Percentiles rank a stretch among this genome's conserved stretches.
Conservation (phyloP, 1,140 invertebrate species). For the Drosophila rufa region DNA sequence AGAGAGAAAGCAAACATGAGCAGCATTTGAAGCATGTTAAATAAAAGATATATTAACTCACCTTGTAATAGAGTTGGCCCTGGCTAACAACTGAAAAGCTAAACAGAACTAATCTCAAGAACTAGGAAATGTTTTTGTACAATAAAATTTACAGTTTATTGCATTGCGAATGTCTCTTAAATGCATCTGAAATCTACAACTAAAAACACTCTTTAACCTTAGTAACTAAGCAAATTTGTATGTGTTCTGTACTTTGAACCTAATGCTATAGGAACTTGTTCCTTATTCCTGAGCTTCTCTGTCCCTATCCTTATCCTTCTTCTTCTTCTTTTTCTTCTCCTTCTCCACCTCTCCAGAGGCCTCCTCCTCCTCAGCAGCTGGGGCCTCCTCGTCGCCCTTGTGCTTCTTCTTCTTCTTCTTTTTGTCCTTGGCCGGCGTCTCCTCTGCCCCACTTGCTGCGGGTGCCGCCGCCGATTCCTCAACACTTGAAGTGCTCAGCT, state of each 20-base stretch:
- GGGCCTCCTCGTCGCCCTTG: slow-evolving; percentile 86
- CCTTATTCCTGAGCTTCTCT: slow-evolving; percentile 80
- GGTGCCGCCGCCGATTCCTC: slow-evolving; percentile 66
- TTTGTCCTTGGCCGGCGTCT: slow-evolving; percentile 87
- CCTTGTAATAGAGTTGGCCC: slow-evolving; percentile 7
- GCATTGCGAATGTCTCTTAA: slow-evolving; percentile 81
- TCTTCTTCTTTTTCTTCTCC: slow-evolving; percentile 90
- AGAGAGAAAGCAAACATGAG: slow-evolving; percentile 33
- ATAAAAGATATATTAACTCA: slow-evolving; percentile 24
- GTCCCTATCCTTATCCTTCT: slow-evolving; percentile 89
- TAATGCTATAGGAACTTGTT: slow-evolving; percentile 47
- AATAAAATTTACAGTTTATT: slow-evolving; percentile 77
- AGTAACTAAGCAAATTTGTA: slow-evolving; percentile 54
- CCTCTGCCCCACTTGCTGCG: slow-evolving; percentile 82
- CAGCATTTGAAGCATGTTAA: slow-evolving; percentile 2
- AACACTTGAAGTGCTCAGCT: slow-evolving; percentile 86
- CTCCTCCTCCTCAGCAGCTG: slow-evolving; percentile 84
- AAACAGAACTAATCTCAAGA: slow-evolving; percentile 20
- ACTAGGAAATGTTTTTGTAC: slow-evolving; percentile 33
- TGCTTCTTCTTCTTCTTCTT: slow-evolving; percentile 89
- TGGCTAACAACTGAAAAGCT: slow-evolving; percentile 6
- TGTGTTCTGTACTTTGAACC: slow-evolving; percentile 28
- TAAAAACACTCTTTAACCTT: slow-evolving; percentile 61
- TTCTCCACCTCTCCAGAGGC: slow-evolving; percentile 56
- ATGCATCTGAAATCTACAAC: slow-evolving; percentile 63